These are phyloP conservation scores for Papilio dardanus DNA, from an alignment of 1,140 invertebrate genomes.

Conservation along the genomic window DNA sequence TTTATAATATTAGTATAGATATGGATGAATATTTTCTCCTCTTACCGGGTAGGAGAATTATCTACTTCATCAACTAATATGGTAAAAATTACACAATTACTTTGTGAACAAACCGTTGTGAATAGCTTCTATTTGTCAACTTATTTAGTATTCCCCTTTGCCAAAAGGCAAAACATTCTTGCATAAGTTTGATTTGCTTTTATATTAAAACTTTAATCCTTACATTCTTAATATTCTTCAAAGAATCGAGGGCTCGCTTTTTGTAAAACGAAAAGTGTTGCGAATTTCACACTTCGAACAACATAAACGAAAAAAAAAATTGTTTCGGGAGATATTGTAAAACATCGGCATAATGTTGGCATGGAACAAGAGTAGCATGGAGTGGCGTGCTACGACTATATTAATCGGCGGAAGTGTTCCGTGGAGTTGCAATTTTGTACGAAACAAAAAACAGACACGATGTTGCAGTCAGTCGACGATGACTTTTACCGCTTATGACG, in stretches of 20 bases:
- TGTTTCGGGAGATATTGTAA: slow-evolving; percentile 44
- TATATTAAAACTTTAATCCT: background rate
- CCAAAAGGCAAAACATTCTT: background rate
- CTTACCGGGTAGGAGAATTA: too few relatives aligned
- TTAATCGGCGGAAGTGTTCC: slow-evolving; percentile 48
- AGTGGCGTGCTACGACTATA: slow-evolving; percentile 45
- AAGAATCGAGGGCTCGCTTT: slow-evolving; percentile 37
- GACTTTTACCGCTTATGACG: slow-evolving; percentile 23
- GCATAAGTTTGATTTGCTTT: background rate
- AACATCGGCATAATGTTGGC: slow-evolving; percentile 38
- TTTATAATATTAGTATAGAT: too few relatives aligned
- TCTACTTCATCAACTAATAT: too few relatives aligned
- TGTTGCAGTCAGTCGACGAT: background rate
- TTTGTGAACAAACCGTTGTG: background rate
- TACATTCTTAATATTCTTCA: slow-evolving; percentile 13
- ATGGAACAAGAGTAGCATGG: slow-evolving; percentile 46
- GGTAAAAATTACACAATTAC: background rate
- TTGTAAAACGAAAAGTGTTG: slow-evolving; percentile 44
- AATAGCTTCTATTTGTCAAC: background rate
- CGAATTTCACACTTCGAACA: slow-evolving; percentile 56
- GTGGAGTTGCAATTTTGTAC: slow-evolving; percentile 42
- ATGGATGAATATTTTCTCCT: too few relatives aligned
- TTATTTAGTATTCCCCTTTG: background rate
- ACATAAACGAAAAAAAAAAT: slow-evolving; percentile 48
- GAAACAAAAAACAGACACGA: slow-evolving; percentile 26